Evolutionary conservation across 2,113 vertebrate genomes (phyloP).

Genomic region (Psammodynastes pulverulentus): DNA sequence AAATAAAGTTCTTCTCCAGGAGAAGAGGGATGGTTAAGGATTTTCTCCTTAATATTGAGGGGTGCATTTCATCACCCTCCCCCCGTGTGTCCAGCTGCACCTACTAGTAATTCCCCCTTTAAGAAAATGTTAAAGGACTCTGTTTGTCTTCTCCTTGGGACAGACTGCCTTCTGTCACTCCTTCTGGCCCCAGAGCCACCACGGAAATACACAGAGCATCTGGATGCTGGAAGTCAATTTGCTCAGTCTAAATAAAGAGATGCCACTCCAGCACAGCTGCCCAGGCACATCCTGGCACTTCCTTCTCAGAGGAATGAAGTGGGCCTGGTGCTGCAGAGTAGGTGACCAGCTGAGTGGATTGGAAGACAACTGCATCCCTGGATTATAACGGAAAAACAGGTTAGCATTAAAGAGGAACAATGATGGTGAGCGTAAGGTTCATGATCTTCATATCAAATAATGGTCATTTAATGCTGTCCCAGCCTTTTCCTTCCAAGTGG

Average conservation of each 20-base stretch:
- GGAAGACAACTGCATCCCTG: constrained; percentile 66
- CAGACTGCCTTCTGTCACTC: background rate
- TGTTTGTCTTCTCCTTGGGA: background rate
- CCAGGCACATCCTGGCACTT: constrained; percentile 64
- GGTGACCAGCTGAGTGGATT: background rate
- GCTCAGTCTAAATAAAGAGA: constrained; percentile 50
- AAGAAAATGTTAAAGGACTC: background rate
- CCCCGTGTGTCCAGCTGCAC: background rate
- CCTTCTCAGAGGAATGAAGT: constrained; percentile 61
- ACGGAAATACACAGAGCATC: background rate
- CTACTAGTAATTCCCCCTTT: background rate
- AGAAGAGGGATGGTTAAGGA: background rate
- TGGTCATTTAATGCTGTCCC: background rate
- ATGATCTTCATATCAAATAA: background rate
- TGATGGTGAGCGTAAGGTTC: background rate
- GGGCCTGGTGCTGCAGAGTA: background rate
- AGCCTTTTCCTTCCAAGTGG: background rate
- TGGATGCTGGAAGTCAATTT: constrained; percentile 35
- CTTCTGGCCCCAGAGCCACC: background rate
- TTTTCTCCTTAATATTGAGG: background rate
- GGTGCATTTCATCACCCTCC: background rate
- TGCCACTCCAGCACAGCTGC: constrained; percentile 75
- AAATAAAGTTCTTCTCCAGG: background rate
- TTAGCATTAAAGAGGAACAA: background rate
- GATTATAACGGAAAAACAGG: constrained; percentile 35